Evolutionary conservation across 2,888 invertebrate genomes (phyloP), one percentile per base, ranked within the genome.

Genomic region (Troides oblongomaculatus): DNA sequence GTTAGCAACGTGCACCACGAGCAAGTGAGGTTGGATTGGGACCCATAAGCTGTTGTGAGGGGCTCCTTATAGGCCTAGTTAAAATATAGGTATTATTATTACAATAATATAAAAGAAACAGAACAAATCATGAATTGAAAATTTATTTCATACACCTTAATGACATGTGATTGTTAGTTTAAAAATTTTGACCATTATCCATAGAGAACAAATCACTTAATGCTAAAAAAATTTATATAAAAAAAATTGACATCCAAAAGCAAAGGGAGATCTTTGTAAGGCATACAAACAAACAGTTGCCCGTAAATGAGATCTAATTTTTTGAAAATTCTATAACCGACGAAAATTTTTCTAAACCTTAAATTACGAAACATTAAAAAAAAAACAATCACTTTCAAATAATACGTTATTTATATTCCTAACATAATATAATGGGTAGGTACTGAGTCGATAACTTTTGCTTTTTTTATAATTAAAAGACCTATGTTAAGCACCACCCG

Each of bases 251-350:
- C 77, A 84, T 83, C 86, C 87, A 86, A 90, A 87, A 83, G 78
- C 79, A 78, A 82, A 82, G 83, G 81, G 92, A 92, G 91, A 92
- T 92, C 91, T 81, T 85, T 83, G 77, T 73, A 75, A 87, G 89
- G 86, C 88, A 84, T 78, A 74, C 75, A 72, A 77, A 79, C 76
- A 79, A 78, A 74, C 76, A 73, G 75, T 73, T 80, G 85, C 88
- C 88, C 80, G 78, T 81, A 80, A 84, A 88, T 91, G 92, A 92
- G 92, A 91, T 91, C 90, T 86, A 84, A 83, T 85, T 87, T 87
- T 90, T 53, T 87, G 85, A 86, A 85, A 86, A 82, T 83, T 83
- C 81, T 76, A 84, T 84, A 78, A 84, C 83, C 80, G 76, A 83
- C 79, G 78, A 79, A 71, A 77, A 78, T 84, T 86, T 86, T 85